These are phyloP conservation scores for Amiota communis DNA, from an alignment of 2,888 invertebrate species.

Conservation along the genomic window DNA sequence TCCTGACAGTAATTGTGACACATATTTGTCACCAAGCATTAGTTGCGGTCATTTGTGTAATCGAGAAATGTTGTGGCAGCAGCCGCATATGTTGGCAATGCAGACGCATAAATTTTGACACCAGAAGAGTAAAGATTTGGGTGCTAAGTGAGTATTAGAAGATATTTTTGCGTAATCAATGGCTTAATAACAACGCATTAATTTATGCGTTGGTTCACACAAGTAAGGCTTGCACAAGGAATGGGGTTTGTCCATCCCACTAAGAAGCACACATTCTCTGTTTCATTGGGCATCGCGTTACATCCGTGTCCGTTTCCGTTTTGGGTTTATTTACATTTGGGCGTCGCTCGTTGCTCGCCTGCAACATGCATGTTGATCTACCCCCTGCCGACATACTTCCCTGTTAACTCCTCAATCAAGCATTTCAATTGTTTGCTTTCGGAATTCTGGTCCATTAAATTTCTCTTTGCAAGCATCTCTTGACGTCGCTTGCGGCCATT, in stretches of 20 bases:
- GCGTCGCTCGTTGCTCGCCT: not conserved
- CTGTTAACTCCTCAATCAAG: slow-evolving; percentile 55
- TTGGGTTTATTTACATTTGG: slow-evolving; percentile 20
- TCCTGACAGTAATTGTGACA: slow-evolving; percentile 64
- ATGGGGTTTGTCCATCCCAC: not conserved
- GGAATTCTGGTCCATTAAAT: slow-evolving; percentile 65
- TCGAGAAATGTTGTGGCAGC: not conserved
- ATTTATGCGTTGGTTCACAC: slow-evolving; percentile 64
- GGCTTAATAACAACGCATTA: slow-evolving; percentile 62
- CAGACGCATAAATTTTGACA: slow-evolving; percentile 21
- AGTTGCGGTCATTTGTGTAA: slow-evolving; percentile 37
- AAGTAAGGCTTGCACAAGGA: slow-evolving; percentile 55
- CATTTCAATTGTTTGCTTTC: slow-evolving; percentile 64
- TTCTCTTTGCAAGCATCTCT: slow-evolving; percentile 38
- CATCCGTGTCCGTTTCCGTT: not conserved
- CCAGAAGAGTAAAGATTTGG: not conserved
- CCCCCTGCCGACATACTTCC: not conserved
- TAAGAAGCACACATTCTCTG: too few relatives aligned
- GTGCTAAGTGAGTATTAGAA: not conserved
- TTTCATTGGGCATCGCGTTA: too few relatives aligned
- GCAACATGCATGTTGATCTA: not conserved
- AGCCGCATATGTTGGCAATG: not conserved
- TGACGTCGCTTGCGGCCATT: slow-evolving; percentile 43
- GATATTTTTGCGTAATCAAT: slow-evolving; percentile 53
- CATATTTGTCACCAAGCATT: slow-evolving; percentile 63